Conservation (phyloP, 2,888 invertebrate species). For the Aethes cnicana region DNA sequence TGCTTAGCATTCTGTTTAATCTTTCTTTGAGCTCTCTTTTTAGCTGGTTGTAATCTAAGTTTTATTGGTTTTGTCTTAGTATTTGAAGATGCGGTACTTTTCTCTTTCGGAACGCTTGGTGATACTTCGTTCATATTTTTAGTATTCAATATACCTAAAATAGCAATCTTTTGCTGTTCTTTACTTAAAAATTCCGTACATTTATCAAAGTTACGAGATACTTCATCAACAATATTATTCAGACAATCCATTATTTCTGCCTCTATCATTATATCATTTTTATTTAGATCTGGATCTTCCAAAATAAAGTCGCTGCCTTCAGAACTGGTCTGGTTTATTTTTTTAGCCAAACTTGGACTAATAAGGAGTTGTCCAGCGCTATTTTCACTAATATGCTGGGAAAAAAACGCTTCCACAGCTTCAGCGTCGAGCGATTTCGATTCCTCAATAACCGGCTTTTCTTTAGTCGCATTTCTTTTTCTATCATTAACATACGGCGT, state of each 20-base stretch:
- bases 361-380: slow-evolving; percentile 43
- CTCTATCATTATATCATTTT: slow-evolving; percentile 41
- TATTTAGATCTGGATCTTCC: slow-evolving; percentile 36
- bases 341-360: slow-evolving; percentile 59
- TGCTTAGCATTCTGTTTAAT: background rate
- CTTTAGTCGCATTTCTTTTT: slow-evolving; percentile 33
- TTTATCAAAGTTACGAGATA: slow-evolving; percentile 57
- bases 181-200: slow-evolving; percentile 45
- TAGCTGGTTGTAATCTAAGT: slow-evolving; percentile 8
- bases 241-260: slow-evolving; percentile 57
- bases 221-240: slow-evolving; percentile 57
- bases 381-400: slow-evolving; percentile 53
- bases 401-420: slow-evolving; percentile 56
- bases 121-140: background rate
- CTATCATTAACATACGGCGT: slow-evolving; percentile 47
- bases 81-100: background rate
- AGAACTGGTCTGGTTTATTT: slow-evolving; percentile 59
- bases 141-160: background rate
- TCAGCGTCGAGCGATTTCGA: slow-evolving; percentile 40
- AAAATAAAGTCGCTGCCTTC: slow-evolving; percentile 46
- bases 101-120: background rate
- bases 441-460: slow-evolving; percentile 20
- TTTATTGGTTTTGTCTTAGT: background rate
- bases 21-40: slow-evolving; percentile 10
- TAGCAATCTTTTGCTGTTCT: slow-evolving; percentile 25